Conservation (phyloP, 2,113 vertebrate species). For the Nicator chloris region DNA sequence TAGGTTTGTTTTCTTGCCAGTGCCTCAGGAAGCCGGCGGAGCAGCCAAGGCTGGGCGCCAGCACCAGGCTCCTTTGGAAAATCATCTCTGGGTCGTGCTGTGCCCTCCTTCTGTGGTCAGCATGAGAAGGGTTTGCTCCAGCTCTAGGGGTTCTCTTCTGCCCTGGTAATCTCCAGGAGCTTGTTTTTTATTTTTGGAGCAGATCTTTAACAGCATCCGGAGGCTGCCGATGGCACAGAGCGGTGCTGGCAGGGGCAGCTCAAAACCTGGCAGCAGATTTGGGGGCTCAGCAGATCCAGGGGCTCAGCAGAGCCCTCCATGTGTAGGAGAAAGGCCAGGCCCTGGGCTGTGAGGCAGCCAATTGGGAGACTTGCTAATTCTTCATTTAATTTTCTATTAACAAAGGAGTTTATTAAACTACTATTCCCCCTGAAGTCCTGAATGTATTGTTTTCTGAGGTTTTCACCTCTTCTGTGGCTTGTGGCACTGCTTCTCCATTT, state of each 20-base stretch:
- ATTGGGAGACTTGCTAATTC: background rate
- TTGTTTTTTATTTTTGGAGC: background rate
- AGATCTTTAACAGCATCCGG: background rate
- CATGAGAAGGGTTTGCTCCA: background rate
- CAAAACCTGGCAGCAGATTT: background rate
- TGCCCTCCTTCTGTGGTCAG: background rate
- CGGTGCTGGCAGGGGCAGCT: background rate
- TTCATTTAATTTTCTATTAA: background rate
- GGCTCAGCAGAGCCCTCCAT: background rate
- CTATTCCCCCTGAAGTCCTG: background rate
- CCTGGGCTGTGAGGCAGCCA: background rate
- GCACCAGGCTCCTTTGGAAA: background rate
- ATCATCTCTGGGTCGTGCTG: background rate
- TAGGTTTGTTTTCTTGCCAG: background rate
- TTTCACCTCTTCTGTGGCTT: background rate
- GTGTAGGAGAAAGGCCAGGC: background rate
- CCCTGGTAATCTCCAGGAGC: background rate
- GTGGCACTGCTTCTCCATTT: background rate
- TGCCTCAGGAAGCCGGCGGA: background rate
- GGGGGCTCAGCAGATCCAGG: background rate
- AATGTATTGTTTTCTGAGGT: background rate
- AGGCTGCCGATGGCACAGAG: rapidly evolving
- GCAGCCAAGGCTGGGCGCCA: background rate
- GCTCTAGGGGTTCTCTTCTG: background rate
- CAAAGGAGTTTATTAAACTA: background rate